These are phyloP conservation scores for Zaprionus taronus DNA, from an alignment of 1,140 invertebrate genomes.

Conservation along the genomic window DNA sequence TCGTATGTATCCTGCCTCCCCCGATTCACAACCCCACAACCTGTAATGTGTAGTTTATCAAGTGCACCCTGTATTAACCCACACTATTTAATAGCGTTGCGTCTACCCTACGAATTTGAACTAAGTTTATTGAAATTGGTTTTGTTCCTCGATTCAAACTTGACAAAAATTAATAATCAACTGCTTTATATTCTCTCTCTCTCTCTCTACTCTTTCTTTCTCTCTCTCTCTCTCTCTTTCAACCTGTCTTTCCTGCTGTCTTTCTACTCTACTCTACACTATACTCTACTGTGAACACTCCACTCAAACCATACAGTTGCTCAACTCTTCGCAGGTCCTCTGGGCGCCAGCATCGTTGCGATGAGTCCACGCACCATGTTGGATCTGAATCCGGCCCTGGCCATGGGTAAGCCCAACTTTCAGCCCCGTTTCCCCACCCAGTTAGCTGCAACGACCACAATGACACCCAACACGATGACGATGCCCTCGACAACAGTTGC, in stretches of 20 bases:
- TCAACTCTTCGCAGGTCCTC: slow-evolving; percentile 83
- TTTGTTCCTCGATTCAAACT: slow-evolving; percentile 31
- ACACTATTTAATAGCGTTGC: slow-evolving; percentile 47
- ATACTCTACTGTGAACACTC: slow-evolving; percentile 34
- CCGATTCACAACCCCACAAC: slow-evolving; percentile 20
- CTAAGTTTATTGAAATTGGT: slow-evolving; percentile 58
- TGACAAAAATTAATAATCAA: slow-evolving; percentile 60
- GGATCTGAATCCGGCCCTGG: slow-evolving; percentile 82
- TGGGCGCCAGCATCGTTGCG: slow-evolving; percentile 84
- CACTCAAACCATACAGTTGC: slow-evolving; percentile 72
- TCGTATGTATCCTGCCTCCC: not conserved
- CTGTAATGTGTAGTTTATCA: slow-evolving; percentile 50
- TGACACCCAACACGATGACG: not conserved
- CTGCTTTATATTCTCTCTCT: slow-evolving; percentile 56
- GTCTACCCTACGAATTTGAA: slow-evolving; percentile 52
- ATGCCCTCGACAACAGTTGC: not conserved
- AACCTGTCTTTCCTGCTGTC: slow-evolving; percentile 43
- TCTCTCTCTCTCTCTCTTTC: slow-evolving; percentile 51
- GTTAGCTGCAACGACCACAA: slow-evolving; percentile 53
- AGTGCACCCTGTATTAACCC: slow-evolving; percentile 69
- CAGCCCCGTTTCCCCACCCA: slow-evolving; percentile 81
- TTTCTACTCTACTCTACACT: slow-evolving; percentile 37
- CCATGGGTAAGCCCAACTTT: slow-evolving; percentile 82
- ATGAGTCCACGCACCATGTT: slow-evolving; percentile 84
- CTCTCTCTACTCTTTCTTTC: slow-evolving; percentile 33